Conservation (phyloP, 2,113 vertebrate genomes). For the Oplegnathus fasciatus region DNA sequence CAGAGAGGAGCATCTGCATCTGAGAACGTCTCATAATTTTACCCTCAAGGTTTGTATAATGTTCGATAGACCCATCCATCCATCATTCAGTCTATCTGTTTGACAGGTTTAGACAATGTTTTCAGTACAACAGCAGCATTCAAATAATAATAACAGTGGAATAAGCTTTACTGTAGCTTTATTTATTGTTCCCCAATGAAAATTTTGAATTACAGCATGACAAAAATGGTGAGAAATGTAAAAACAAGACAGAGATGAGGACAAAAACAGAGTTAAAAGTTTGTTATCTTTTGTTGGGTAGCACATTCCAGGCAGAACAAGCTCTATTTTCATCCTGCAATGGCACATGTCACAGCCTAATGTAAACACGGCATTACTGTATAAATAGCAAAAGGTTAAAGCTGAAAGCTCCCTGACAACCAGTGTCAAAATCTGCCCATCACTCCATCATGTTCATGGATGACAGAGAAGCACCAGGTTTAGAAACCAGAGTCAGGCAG, state of each 20-base stretch:
- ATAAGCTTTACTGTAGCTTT: not conserved
- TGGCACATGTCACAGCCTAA: not conserved
- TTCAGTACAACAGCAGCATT: not conserved
- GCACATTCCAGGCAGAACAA: not conserved
- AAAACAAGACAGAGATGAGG: not conserved
- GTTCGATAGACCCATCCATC: not conserved
- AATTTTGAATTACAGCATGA: not conserved
- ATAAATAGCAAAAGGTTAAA: constrained; percentile 21
- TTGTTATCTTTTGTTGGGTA: not conserved
- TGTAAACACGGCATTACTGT: not conserved
- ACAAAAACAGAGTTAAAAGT: not conserved
- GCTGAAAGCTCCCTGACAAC: constrained; percentile 13
- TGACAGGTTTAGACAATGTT: not conserved
- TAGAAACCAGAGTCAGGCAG: not conserved
- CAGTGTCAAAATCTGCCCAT: not conserved
- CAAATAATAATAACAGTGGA: not conserved
- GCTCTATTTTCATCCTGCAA: not conserved
- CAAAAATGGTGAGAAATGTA: not conserved
- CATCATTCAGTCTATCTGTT: too few species aligned
- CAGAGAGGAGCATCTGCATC: constrained; percentile 59
- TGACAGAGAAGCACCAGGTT: constrained; percentile 6
- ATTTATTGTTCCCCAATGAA: not conserved
- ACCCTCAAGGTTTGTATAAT: not conserved
- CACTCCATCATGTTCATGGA: constrained; percentile 8
- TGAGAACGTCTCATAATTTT: constrained; percentile 15